These are phyloP conservation scores for Pseudomyrmex pallidus DNA, from an alignment of 1,140 invertebrate species.

Conservation along the genomic window DNA sequence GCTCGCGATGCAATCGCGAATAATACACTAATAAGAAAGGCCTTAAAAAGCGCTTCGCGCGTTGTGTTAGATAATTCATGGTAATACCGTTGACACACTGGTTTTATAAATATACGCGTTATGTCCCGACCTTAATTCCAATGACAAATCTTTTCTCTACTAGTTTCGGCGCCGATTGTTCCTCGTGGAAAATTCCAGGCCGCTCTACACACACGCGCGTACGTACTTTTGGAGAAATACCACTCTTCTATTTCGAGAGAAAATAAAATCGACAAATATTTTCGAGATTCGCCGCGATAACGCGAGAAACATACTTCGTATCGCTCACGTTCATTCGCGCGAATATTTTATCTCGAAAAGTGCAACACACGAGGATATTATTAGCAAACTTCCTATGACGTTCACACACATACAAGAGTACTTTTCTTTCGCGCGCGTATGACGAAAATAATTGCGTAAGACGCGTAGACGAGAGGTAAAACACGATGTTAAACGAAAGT, in stretches of 20 bases:
- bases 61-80: slow-evolving; percentile 53
- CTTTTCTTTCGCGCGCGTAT: neutral
- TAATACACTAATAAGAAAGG: slow-evolving; percentile 40
- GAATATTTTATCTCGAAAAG: no score
- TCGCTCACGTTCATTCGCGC: no score
- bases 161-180: slow-evolving; percentile 4
- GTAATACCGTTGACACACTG: slow-evolving; percentile 47
- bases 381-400: no score
- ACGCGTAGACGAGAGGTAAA: slow-evolving; percentile 13
- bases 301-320: no score
- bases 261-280: no score
- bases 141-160: slow-evolving; percentile 17
- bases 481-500: neutral
- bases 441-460: neutral
- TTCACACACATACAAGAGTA: no score
- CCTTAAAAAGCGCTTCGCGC: neutral
- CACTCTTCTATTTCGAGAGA: neutral
- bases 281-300: no score
- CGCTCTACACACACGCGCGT: neutral
- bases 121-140: slow-evolving; percentile 43
- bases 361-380: no score
- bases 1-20: neutral
- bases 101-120: slow-evolving; percentile 28
- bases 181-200: neutral
- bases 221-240: neutral